Evolutionary conservation across 2,888 invertebrate species (phyloP).

Genomic region (Copidosoma aretas): DNA sequence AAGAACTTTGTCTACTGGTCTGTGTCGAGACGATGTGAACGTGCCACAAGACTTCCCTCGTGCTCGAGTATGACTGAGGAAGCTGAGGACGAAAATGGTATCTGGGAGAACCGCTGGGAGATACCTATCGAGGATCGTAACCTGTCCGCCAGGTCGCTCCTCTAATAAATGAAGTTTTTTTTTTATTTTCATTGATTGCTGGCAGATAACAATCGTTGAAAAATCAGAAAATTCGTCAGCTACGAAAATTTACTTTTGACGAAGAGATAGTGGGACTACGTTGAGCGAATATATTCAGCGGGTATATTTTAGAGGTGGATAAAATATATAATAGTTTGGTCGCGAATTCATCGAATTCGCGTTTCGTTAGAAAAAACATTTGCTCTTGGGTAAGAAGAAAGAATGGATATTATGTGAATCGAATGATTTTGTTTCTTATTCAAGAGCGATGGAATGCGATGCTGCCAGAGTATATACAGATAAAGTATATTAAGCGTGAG

Average conservation of each 20-base stretch:
- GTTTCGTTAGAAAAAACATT: no score
- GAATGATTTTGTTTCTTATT: not conserved
- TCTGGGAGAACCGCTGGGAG: conserved; percentile 52
- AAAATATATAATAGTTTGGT: no score
- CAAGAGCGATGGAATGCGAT: not conserved
- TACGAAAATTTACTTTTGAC: no score
- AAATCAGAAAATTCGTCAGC: no score
- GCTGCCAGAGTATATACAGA: conserved; percentile 20
- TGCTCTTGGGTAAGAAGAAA: not conserved
- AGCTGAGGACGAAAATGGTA: conserved; percentile 46
- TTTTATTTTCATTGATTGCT: no score
- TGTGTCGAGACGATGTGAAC: conserved; percentile 79
- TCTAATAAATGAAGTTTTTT: not conserved
- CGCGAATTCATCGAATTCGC: no score
- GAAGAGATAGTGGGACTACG: no score
- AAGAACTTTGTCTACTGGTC: conserved; percentile 79
- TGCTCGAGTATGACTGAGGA: conserved; percentile 61
- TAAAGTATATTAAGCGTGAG: not conserved
- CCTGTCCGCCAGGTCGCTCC: conserved; percentile 51
- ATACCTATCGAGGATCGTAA: conserved; percentile 53
- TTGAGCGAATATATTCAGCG: no score
- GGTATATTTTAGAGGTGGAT: no score
- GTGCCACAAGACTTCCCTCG: conserved; percentile 67
- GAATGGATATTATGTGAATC: not conserved
- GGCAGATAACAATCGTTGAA: no score